Evolutionary conservation across 2,888 invertebrate species (phyloP).

Genomic region (Phortica magna): DNA sequence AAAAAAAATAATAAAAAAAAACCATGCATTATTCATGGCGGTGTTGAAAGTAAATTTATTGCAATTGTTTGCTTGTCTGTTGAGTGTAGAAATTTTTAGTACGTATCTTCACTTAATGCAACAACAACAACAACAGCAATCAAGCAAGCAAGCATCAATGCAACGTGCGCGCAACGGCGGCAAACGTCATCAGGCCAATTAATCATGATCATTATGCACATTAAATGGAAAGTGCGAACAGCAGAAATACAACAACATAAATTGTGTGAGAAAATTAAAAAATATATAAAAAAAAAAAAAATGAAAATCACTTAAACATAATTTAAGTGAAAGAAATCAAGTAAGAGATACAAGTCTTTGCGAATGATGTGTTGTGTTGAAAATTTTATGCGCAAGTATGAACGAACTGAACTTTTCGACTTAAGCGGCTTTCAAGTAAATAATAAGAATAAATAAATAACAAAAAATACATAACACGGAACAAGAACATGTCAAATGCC

Average conservation of each 20-base stretch:
- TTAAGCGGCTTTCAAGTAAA: constrained; percentile 5
- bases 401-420: neutral
- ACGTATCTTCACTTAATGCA: constrained; percentile 22
- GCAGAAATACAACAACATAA: neutral
- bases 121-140: constrained; percentile 42
- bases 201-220: constrained; percentile 35
- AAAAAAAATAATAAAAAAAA: neutral
- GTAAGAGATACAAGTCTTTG: neutral
- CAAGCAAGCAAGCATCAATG: constrained; percentile 10
- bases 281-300: too few relatives aligned
- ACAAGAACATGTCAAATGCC: constrained; percentile 8
- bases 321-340: constrained; percentile 26
- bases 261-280: neutral
- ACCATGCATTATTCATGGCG: constrained; percentile 13
- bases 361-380: neutral
- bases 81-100: neutral
- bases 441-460: constrained; percentile 5
- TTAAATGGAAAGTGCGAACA: constrained; percentile 41
- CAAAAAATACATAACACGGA: neutral
- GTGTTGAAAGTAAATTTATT: constrained; percentile 38
- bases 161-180: neutral
- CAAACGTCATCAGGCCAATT: constrained; percentile 20
- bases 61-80: neutral
- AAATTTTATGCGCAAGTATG: neutral
- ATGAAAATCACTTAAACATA: neutral